Evolutionary conservation across 1,140 invertebrate species (phyloP), one percentile per base, ranked within the genome.

Genomic region (Leptestheria dahalacensis): DNA sequence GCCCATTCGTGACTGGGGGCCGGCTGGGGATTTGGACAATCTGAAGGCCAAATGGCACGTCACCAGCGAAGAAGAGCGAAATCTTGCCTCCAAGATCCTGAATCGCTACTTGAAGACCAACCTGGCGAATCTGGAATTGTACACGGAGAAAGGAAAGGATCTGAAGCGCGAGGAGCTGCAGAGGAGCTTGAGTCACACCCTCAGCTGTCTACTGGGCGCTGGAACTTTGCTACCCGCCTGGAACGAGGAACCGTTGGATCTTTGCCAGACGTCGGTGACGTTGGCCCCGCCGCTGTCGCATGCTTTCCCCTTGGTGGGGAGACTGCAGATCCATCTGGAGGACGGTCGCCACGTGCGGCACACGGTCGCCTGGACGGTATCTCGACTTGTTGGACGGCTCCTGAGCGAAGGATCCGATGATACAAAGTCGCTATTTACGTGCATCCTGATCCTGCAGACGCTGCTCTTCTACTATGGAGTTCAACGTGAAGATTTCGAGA

Each of bases 1-100:
- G 10, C 81, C 88, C 2, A 79, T 91, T 18, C 69, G 76, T 67
- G 80, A 91, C 62, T 96, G 91, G 92, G 91, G 86, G 0, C 75
- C 79, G 60, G 73, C 81, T 1, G 77, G 80, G 11, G 72, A 86
- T 64, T 66, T 85, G 3, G 71, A 83, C 25, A 74, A 81, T 2
- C 70, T 87, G 11, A 75, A 81, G 6, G 73, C 91, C 1, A 72
- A 83, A 47, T 94, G 86, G 86, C 86, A 89, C 67, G 71, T 82
- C 18, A 88, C 91, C 0, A 76, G 72, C 21, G 69, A 78, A 21
- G 78, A 82, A 57, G 89, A 92, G 70, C 75, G 85, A 1, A 67
- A 70, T 9, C 77, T 63, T 78, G 82, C 3, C 77, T 83, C 63
- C 70, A 75, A 63, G 63, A 93, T 59, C 18, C 15, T 57, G 56